phyloP scores from a whole-genome alignment of 2,113 vertebrate genomes.

The Zosterops pallidus region DNA sequence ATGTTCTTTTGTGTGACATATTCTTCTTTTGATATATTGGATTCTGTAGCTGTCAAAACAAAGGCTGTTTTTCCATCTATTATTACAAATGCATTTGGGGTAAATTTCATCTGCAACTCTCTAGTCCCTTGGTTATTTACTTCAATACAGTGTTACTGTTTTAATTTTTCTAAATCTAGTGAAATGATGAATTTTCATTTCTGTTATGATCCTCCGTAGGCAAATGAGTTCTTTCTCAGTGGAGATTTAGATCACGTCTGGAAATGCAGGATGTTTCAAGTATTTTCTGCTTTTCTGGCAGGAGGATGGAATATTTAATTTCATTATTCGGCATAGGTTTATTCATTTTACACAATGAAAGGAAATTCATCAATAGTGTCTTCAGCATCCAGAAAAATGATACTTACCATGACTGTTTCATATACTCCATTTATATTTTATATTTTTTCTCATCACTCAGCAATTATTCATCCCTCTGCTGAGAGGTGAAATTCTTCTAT shows the following conservation, averaged over 20 bases:
- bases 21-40: slow-evolving; percentile 40
- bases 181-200: slow-evolving; percentile 20
- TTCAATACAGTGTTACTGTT: slow-evolving; percentile 1
- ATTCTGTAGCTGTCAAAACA: slow-evolving; percentile 48
- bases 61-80: slow-evolving; percentile 2
- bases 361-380: slow-evolving; percentile 42
- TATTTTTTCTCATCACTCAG: slow-evolving; percentile 50
- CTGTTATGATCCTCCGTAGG: neutral
- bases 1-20: slow-evolving; percentile 29
- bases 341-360: slow-evolving; percentile 38
- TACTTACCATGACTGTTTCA: slow-evolving; percentile 27
- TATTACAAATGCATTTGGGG: slow-evolving; percentile 26
- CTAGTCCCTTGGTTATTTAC: slow-evolving; percentile 22
- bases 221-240: slow-evolving; percentile 7
- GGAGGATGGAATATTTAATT: slow-evolving; percentile 59
- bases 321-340: slow-evolving; percentile 11
- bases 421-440: slow-evolving; percentile 65
- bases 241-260: slow-evolving; percentile 28
- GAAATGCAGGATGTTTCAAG: slow-evolving; percentile 32
- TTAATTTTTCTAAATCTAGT: slow-evolving; percentile 7
- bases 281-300: slow-evolving; percentile 44
- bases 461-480: slow-evolving; percentile 40
- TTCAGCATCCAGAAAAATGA: slow-evolving; percentile 43
- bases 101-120: neutral
- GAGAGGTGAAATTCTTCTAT: slow-evolving; percentile 16